These are phyloP conservation scores for Agrilus planipennis DNA, from an alignment of 1,140 invertebrate species.

Conservation along the genomic window DNA sequence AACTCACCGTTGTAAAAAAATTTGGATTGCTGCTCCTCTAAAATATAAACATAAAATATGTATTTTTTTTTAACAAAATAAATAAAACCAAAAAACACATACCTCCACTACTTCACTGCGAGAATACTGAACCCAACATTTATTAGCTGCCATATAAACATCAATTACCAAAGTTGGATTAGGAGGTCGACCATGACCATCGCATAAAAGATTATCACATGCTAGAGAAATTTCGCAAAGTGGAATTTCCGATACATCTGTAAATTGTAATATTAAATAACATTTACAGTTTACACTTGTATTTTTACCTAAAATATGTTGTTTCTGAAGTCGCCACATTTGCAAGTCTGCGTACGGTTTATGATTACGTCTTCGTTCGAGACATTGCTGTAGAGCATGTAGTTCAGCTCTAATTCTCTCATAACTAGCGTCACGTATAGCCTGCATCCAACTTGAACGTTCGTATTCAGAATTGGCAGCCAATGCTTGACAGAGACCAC, in stretches of 20 bases:
- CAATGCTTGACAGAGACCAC: slow-evolving; percentile 66
- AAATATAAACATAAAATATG: too few species aligned
- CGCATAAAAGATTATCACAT: slow-evolving; percentile 82
- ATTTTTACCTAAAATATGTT: slow-evolving; percentile 44
- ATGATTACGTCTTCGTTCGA: slow-evolving; percentile 45
- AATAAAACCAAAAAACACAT: slow-evolving; percentile 19
- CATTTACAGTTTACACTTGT: not conserved
- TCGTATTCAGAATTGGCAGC: slow-evolving; percentile 69
- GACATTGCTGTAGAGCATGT: slow-evolving; percentile 48
- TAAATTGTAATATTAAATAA: slow-evolving; percentile 2
- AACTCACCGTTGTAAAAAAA: slow-evolving; percentile 79
- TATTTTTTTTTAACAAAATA: not conserved
- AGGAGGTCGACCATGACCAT: slow-evolving; percentile 69
- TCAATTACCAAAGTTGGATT: slow-evolving; percentile 70
- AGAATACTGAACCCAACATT: slow-evolving; percentile 69
- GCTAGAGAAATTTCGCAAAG: slow-evolving; percentile 76
- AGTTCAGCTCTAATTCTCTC: slow-evolving; percentile 69
- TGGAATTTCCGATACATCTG: slow-evolving; percentile 77
- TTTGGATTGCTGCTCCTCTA: slow-evolving; percentile 73
- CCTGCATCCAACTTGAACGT: slow-evolving; percentile 75
- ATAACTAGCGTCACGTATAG: slow-evolving; percentile 75
- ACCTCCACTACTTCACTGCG: slow-evolving; percentile 83
- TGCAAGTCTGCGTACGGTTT: slow-evolving; percentile 55
- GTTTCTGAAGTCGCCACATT: slow-evolving; percentile 53
- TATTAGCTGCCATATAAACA: slow-evolving; percentile 54